Evolutionary conservation across 2,888 invertebrate species (phyloP).

Genomic region (Cephus spinipes): DNA sequence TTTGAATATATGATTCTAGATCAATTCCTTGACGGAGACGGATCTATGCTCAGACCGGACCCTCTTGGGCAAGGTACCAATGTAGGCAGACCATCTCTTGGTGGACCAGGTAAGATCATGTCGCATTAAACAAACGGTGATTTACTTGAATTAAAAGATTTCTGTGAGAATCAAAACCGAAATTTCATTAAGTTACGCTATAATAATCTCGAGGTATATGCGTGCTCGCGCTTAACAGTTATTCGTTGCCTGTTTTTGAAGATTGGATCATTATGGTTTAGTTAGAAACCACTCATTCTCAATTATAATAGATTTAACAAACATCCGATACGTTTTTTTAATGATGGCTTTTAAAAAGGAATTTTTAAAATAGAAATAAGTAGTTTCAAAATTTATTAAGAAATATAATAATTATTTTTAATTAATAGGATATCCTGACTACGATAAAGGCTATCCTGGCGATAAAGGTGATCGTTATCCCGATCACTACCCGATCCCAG

Average conservation of each 20-base stretch:
- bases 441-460: conserved; percentile 50
- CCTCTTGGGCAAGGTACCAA: conserved; percentile 68
- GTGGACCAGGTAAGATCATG: conserved; percentile 54
- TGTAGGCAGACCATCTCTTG: conserved; percentile 65
- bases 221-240: neutral
- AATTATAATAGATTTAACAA: neutral
- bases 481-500: conserved; percentile 44
- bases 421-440: conserved; percentile 53
- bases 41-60: conserved; percentile 62
- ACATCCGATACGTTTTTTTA: neutral
- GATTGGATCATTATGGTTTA: neutral
- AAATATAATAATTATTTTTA: conserved; percentile 11
- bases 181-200: neutral
- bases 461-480: conserved; percentile 43
- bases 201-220: neutral
- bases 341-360: neutral
- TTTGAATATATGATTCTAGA: conserved; percentile 42
- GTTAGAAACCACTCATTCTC: neutral
- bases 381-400: neutral
- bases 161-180: neutral
- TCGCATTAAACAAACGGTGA: neutral
- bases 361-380: neutral
- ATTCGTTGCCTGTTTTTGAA: neutral
- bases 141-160: neutral
- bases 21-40: conserved; percentile 64